phyloP scores from a whole-genome alignment of 2,888 invertebrate genomes.

The Campopleginae sp. region DNA sequence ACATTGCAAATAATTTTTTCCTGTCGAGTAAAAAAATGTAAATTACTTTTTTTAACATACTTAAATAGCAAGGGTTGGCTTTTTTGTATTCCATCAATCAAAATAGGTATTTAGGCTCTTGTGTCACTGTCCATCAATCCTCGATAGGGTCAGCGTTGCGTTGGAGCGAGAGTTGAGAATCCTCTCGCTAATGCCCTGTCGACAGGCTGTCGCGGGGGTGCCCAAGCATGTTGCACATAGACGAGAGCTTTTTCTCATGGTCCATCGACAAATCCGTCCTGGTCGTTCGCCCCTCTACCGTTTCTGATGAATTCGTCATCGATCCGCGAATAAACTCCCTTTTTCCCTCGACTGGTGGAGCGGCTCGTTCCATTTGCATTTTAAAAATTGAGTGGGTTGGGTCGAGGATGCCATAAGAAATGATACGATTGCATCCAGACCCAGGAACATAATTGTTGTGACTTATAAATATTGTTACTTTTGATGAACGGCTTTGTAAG shows the following conservation, averaged over 20 bases:
- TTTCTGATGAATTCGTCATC: slow-evolving; percentile 53
- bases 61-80: background rate
- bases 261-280: slow-evolving; percentile 69
- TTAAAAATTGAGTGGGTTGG: background rate
- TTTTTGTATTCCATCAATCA: slow-evolving; percentile 28
- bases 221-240: slow-evolving; percentile 31
- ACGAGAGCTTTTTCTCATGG: slow-evolving; percentile 54
- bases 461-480: background rate
- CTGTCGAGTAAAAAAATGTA: background rate
- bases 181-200: slow-evolving; percentile 72
- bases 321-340: slow-evolving; percentile 28
- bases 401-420: background rate
- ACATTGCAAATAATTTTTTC: background rate
- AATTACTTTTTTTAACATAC: slow-evolving; percentile 4
- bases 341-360: background rate
- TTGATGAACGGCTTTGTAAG: background rate
- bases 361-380: background rate
- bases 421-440: background rate
- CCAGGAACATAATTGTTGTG: background rate
- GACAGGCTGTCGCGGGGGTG: slow-evolving; percentile 66
- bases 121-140: slow-evolving; percentile 37
- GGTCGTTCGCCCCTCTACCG: slow-evolving; percentile 31
- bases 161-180: slow-evolving; percentile 64
- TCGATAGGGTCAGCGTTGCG: slow-evolving; percentile 16
- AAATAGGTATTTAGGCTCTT: slow-evolving; percentile 2